phyloP scores from a whole-genome alignment of 2,113 vertebrate genomes.

The Telmatochromis sp. region DNA sequence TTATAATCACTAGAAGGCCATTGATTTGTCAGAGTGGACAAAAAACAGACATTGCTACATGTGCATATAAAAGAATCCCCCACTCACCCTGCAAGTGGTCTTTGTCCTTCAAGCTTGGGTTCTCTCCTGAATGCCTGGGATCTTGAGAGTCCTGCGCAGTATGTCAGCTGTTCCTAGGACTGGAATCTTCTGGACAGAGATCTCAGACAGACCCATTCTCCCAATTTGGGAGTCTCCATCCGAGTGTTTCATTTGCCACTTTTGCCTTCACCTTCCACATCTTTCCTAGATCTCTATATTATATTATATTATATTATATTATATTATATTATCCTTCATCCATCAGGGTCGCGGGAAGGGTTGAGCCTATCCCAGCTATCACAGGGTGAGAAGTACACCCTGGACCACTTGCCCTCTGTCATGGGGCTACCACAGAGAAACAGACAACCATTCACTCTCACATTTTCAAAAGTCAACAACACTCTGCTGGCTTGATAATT shows the following conservation, averaged over 20 bases:
- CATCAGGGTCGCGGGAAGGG: background rate
- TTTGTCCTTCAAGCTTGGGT: background rate
- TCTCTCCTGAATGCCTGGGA: background rate
- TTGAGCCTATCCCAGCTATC: background rate
- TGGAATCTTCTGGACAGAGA: background rate
- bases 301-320: background rate
- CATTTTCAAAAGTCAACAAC: background rate
- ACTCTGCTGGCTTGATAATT: background rate
- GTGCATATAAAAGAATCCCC: background rate
- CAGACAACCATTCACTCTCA: background rate
- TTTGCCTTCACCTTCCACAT: background rate
- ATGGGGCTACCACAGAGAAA: background rate
- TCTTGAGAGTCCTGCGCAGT: background rate
- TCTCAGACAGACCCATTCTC: background rate
- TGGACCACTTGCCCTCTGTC: background rate
- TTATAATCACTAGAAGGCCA: background rate
- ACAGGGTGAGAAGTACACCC: background rate
- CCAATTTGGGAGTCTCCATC: background rate
- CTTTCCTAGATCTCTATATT: background rate
- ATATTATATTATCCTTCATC: background rate
- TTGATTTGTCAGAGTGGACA: background rate
- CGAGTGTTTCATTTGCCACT: background rate
- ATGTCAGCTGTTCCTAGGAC: background rate
- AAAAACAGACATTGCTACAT: background rate
- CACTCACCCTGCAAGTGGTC: background rate